Evolutionary conservation across 2,888 invertebrate genomes (phyloP), one percentile per base, ranked within the genome.

Genomic region (Drosophila paranaensis): DNA sequence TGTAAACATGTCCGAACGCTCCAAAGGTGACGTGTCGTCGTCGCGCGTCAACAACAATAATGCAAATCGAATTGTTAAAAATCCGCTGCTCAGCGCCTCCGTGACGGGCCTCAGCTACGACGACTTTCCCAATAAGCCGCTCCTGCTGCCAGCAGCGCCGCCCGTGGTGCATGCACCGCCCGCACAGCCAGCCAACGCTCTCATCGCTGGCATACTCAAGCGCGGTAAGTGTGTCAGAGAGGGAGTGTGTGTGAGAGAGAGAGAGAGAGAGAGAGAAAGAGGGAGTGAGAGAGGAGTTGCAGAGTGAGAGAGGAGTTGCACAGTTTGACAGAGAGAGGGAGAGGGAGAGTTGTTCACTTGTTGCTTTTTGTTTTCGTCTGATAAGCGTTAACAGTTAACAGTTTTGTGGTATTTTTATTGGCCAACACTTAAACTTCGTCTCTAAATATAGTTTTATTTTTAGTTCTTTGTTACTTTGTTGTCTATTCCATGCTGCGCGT

Each of bases 71-170:
- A 66, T 88, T 61, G 92, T 94, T 58, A 94, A 94, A 94, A 96
- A 96, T 93, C 95, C 96, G 37, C 93, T 96, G 83, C 93, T 97
- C 74, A 95, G 95, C 82, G 95, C 95, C 61, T 95, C 96, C 69
- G 96, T 96, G 74, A 95, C 95, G 79, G 96, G 95, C 60, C 94
- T 95, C 79, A 95, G 95, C 14, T 94, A 95, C 62, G 96, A 96
- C 82, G 96, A 96, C 93, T 95, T 96, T 93, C 94, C 95, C 77
- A 95, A 95, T 91, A 95, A 95, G 93, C 95, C 95, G 66, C 93
- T 96, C 71, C 93, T 96, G 87, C 93, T 96, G 90, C 96, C 96
- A 84, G 96, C 95, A 42, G 93, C 94, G 54, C 93, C 93, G 64
- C 91, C 91, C 8, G 84, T 92, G 72, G 82, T 90, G 39, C 85